A percentile compares a stretch with the other conserved stretches of the same genome.
These are phyloP conservation scores for Neogobius melanostomus DNA, from an alignment of 2,113 vertebrate species.

Conservation along the genomic window DNA sequence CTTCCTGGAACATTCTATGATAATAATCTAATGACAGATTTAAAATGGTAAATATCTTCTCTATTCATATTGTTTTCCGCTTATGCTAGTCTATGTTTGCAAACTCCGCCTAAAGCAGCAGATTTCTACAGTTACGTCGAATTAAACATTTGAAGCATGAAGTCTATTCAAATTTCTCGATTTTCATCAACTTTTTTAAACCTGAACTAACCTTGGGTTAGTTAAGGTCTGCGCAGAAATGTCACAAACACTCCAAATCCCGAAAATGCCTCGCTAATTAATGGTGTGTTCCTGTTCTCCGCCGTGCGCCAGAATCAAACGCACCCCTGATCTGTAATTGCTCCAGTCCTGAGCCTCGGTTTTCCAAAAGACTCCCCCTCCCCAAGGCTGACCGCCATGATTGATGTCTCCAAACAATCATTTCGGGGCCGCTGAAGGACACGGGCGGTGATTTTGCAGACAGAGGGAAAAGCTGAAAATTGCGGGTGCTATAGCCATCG, in stretches of 20 bases:
- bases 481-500: background rate
- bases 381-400: slow-evolving; percentile 4
- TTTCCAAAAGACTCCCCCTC: slow-evolving; percentile 1
- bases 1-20: too few relatives aligned
- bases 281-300: slow-evolving; percentile 20
- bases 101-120: too few relatives aligned
- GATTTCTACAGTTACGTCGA: too few relatives aligned
- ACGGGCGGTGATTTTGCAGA: slow-evolving; percentile 37
- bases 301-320: slow-evolving; percentile 14
- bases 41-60: too few relatives aligned
- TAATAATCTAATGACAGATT: too few relatives aligned
- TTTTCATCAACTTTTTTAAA: too few relatives aligned
- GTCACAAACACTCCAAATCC: background rate
- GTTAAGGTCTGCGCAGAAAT: too few relatives aligned
- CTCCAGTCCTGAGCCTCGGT: background rate
- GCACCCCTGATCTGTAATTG: slow-evolving; percentile 11
- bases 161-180: too few relatives aligned
- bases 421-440: slow-evolving; percentile 37
- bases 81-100: too few relatives aligned
- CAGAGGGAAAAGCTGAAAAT: slow-evolving; percentile 38
- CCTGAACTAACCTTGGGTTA: too few relatives aligned
- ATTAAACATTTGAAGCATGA: too few relatives aligned
- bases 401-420: slow-evolving; percentile 22
- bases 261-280: slow-evolving; percentile 10
- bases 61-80: too few relatives aligned